A percentile compares a stretch with the other conserved stretches of the same genome.
phyloP scores from a whole-genome alignment of 2,113 vertebrate species.

The Hyperoodon ampullatus region DNA sequence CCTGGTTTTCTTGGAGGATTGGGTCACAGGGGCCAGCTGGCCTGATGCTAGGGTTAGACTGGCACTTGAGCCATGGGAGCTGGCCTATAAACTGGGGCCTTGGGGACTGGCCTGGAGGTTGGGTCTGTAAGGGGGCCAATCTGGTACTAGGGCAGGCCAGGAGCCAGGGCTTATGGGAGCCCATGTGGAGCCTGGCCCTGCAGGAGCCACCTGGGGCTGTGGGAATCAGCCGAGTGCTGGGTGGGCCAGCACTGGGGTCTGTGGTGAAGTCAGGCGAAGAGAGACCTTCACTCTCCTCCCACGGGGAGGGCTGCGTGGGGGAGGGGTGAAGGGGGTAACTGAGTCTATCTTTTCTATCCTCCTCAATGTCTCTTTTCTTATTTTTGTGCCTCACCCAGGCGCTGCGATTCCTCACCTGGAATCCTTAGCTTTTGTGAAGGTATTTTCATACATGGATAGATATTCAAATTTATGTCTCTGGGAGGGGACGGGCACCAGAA shows the following conservation, averaged over 20 bases:
- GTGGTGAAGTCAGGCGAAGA: not conserved
- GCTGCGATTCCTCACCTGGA: not conserved
- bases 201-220: no score
- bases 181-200: not conserved
- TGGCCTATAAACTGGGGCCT: not conserved
- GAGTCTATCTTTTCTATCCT: not conserved
- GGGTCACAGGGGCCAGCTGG: no score
- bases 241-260: not conserved
- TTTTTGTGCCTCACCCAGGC: not conserved
- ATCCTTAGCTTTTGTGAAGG: not conserved
- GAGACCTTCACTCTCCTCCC: not conserved
- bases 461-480: not conserved
- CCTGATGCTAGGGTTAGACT: not conserved
- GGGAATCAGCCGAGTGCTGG: not conserved
- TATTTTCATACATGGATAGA: not conserved
- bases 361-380: not conserved
- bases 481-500: not conserved
- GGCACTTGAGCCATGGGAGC: no score
- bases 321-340: not conserved
- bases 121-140: not conserved
- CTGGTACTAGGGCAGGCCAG: not conserved
- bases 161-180: not conserved
- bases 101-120: not conserved
- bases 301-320: fast-evolving
- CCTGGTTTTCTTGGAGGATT: not conserved